Conservation (phyloP, 1,140 invertebrate species). For the Drosophila sulfurigaster region DNA sequence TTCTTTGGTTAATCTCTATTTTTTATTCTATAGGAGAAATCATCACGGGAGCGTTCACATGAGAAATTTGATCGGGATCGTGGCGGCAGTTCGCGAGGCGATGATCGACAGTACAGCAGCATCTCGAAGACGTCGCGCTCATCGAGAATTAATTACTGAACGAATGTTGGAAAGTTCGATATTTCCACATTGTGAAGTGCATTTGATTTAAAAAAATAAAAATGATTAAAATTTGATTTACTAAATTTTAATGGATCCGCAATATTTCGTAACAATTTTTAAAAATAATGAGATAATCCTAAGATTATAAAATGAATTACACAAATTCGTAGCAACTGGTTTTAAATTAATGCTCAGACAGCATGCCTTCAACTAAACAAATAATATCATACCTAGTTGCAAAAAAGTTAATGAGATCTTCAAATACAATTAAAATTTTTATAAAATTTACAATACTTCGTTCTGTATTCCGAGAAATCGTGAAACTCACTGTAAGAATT, state of each 20-base stretch:
- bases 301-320: too few relatives aligned
- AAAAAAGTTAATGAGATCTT: too few relatives aligned
- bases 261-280: slow-evolving; percentile 59
- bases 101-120: slow-evolving; percentile 74
- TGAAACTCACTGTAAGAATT: too few relatives aligned
- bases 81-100: slow-evolving; percentile 60
- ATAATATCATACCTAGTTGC: too few relatives aligned
- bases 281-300: slow-evolving; percentile 34
- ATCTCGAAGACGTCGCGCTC: slow-evolving; percentile 74
- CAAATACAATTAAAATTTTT: too few relatives aligned
- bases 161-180: slow-evolving; percentile 3
- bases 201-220: slow-evolving; percentile 59
- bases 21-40: slow-evolving; percentile 66
- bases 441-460: too few relatives aligned
- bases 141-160: slow-evolving; percentile 73
- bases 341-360: too few relatives aligned
- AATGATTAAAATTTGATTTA: slow-evolving; percentile 50
- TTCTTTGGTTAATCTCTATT: neutral
- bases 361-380: too few relatives aligned
- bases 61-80: slow-evolving; percentile 79
- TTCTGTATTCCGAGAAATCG: too few relatives aligned
- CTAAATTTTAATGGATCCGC: slow-evolving; percentile 56
- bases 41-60: slow-evolving; percentile 80
- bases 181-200: slow-evolving; percentile 35
- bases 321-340: too few relatives aligned